Evolutionary conservation across 2,113 vertebrate species (phyloP).

Genomic region (Carlito syrichta): DNA sequence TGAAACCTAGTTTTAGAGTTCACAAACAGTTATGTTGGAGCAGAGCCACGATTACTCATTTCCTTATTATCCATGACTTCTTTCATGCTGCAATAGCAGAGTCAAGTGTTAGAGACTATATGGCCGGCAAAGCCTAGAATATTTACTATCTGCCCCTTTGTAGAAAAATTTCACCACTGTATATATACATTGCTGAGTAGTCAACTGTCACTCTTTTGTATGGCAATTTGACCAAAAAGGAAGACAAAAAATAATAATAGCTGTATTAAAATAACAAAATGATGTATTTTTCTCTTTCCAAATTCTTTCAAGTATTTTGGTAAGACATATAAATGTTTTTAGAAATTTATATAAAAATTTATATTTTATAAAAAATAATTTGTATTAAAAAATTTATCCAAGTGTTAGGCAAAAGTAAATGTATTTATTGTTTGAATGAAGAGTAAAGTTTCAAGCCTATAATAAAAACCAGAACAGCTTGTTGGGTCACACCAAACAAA

Average conservation of each 20-base stretch:
- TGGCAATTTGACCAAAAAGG: not conserved
- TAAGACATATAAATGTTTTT: not conserved
- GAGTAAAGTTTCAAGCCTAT: not conserved
- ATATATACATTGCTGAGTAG: not conserved
- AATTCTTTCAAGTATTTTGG: not conserved
- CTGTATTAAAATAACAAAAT: not conserved
- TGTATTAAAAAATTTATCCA: not conserved
- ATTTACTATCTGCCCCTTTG: not conserved
- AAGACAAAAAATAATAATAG: not conserved
- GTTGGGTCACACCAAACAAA: not conserved
- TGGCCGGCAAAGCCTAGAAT: not conserved
- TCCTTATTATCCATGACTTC: not conserved
- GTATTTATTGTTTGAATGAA: not conserved
- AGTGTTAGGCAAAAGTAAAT: not conserved
- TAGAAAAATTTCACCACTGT: not conserved
- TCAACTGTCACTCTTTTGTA: not conserved
- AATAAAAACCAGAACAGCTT: not conserved
- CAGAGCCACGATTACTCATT: not conserved
- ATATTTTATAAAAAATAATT: not conserved
- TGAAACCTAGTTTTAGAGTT: not conserved
- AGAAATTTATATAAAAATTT: not conserved
- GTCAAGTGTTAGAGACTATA: not conserved
- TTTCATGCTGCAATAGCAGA: not conserved
- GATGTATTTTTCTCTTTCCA: not conserved
- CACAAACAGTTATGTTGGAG: not conserved